Conservation (phyloP, 2,113 vertebrate species). For the Cynoglossus semilaevis region DNA sequence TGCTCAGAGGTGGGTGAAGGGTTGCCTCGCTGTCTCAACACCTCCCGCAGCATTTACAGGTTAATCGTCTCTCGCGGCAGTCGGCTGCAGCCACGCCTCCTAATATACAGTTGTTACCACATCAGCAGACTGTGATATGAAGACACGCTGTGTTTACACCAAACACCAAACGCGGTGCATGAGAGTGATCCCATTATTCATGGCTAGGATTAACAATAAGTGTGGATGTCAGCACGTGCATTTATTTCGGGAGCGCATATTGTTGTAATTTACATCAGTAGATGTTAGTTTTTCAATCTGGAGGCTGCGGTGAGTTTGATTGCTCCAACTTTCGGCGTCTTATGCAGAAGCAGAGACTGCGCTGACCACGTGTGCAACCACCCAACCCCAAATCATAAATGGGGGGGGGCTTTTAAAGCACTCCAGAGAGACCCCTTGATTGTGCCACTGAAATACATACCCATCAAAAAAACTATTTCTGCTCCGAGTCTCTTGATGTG, state of each 20-base stretch:
- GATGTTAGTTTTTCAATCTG: constrained; percentile 20
- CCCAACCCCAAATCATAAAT: constrained; percentile 63
- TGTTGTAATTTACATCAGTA: constrained; percentile 43
- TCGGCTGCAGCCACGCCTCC: constrained; percentile 45
- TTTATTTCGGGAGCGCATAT: constrained; percentile 36
- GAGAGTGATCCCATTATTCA: constrained; percentile 42
- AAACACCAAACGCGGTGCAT: constrained; percentile 30
- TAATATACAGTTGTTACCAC: constrained; percentile 43
- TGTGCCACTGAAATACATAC: constrained; percentile 65
- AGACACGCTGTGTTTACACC: constrained; percentile 44
- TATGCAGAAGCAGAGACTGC: constrained; percentile 54
- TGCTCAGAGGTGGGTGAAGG: constrained; percentile 56
- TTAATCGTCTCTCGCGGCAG: constrained; percentile 49
- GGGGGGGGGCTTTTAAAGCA: constrained; percentile 50
- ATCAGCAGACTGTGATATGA: constrained; percentile 34
- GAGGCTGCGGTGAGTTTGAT: constrained; percentile 42
- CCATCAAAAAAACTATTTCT: constrained; percentile 73
- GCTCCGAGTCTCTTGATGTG: constrained; percentile 69
- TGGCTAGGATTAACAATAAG: constrained; percentile 38
- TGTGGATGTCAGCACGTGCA: constrained; percentile 13
- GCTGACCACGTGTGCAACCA: constrained; percentile 63
- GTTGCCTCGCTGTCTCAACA: constrained; percentile 51
- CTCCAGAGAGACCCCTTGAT: constrained; percentile 68
- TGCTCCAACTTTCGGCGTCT: constrained; percentile 36
- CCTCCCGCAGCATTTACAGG: constrained; percentile 37